Base-by-base conservation (phyloP, 2,113 vertebrate species). In the Psammodynastes pulverulentus region DNA sequence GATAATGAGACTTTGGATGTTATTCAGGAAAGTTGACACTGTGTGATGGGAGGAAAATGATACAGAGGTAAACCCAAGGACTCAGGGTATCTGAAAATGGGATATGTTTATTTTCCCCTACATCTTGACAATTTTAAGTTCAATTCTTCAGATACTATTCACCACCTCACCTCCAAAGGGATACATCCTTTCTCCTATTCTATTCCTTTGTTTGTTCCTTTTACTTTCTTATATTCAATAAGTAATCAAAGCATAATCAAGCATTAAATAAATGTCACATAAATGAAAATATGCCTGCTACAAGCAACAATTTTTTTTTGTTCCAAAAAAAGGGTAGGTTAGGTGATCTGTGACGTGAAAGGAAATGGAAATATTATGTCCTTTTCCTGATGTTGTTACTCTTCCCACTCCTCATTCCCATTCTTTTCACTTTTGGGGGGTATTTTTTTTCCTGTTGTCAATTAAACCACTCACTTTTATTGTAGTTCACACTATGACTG, bases 231-330 rank as follows among this genome's bases (percentile, higher is more conserved):
- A 84, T 88, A 51, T 17, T 5, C 54, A 84, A 54, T 88, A 46
- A 92, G 23, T 84, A 84, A 84, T 39, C 67, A 51, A 84, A n/a
- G n/a, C 29, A 51, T 45, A 84, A 54, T 54, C 62, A 92, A 88
- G 62, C 49, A 79, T 46, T 84, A 92, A 92, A 92, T 58, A 88
- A 87, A 88, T 53, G 49, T 39, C 17, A 46, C 88, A 79, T 72
- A 91, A 88, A 88, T 88, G 72, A 62, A 88, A 92, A 51, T 67
- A 48, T 92, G 88, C 54, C 49, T 84, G 62, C 34, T 92, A 43
- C 48, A 9, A 34, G 5, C 46, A 46, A 39, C 48, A 88, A 84
- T 84, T 88, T 24, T 88, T 43, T 92, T 9, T 84, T 84, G 86
- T 84, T 9, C 1, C 0, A 53, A 84, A 62, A 84, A 39, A 84